Conservation (phyloP, 1,140 invertebrate species). For the Harpegnathos saltator region DNA sequence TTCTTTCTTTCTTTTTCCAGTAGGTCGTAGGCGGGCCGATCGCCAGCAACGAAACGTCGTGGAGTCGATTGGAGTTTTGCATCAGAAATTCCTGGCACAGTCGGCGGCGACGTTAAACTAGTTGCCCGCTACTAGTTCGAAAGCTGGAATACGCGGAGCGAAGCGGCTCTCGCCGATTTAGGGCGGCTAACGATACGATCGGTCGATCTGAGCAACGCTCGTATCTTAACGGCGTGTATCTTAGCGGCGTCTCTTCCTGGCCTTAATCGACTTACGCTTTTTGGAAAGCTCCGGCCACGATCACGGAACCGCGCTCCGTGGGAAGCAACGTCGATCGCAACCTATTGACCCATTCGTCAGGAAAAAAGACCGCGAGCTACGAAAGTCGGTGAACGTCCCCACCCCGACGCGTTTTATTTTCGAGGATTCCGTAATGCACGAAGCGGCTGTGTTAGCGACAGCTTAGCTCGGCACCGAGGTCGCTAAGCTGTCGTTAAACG, state of each 20-base stretch:
- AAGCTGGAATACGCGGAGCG: constrained; percentile 5
- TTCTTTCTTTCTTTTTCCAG: too few relatives aligned
- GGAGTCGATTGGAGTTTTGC: constrained; percentile 4
- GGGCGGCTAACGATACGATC: constrained; percentile 3
- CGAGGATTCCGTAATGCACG: neutral
- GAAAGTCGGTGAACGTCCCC: constrained; percentile 11
- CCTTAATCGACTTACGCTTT: constrained; percentile 28
- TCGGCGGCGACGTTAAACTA: constrained; percentile 38
- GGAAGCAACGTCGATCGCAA: neutral
- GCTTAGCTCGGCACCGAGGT: too few relatives aligned
- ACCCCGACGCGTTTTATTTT: neutral
- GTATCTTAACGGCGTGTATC: constrained; percentile 4
- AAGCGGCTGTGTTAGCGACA: too few relatives aligned
- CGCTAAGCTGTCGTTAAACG: too few relatives aligned
- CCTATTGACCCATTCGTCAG: constrained; percentile 21
- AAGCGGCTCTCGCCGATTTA: neutral
- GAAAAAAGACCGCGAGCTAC: constrained; percentile 13
- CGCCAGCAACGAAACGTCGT: constrained; percentile 1
- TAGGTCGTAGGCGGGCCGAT: constrained; percentile 54
- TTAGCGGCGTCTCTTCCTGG: neutral
- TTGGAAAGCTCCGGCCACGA: neutral
- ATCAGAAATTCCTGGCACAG: constrained; percentile 46
- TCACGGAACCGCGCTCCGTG: neutral
- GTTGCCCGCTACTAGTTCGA: constrained; percentile 46
- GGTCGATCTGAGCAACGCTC: neutral